These are phyloP conservation scores for Danio jaintianensis DNA, from an alignment of 2,797 vertebrate genomes.

Conservation along the genomic window DNA sequence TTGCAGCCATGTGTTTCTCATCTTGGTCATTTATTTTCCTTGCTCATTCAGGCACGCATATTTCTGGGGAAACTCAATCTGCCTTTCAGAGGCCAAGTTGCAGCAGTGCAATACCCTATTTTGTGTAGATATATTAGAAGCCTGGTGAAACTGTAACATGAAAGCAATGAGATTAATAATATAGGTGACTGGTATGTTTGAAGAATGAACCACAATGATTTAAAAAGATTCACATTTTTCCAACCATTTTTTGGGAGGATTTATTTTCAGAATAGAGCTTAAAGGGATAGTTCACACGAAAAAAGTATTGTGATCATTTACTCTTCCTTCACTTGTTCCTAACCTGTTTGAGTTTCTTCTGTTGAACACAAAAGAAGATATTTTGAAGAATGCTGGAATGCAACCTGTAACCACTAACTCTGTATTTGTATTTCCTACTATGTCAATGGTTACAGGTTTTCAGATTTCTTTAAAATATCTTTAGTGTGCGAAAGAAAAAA, in stretches of 20 bases:
- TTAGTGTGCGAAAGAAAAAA: too few species aligned
- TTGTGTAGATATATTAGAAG: constrained; percentile 30
- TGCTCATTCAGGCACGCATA: constrained; percentile 64
- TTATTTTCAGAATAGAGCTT: background rate
- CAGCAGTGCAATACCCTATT: constrained; percentile 33
- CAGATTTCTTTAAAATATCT: too few species aligned
- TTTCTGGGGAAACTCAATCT: constrained; percentile 75
- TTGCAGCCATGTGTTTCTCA: constrained; percentile 79
- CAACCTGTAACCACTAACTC: too few species aligned
- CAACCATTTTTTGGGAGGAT: background rate
- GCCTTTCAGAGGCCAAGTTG: constrained; percentile 53
- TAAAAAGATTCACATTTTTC: background rate
- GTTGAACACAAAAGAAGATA: too few species aligned
- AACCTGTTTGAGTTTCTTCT: too few species aligned
- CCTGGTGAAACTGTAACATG: constrained; percentile 53
- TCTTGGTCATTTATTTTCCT: constrained; percentile 72
- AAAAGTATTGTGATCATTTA: too few species aligned
- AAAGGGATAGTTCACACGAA: background rate
- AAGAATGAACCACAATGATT: background rate
- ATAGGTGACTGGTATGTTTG: background rate
- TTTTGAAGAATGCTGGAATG: too few species aligned
- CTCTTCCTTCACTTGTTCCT: too few species aligned
- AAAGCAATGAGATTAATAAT: constrained; percentile 47
- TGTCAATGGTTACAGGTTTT: too few species aligned
- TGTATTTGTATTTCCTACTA: too few species aligned